These are phyloP conservation scores for Columba guinea DNA, from an alignment of 2,797 vertebrate genomes.

Conservation along the genomic window DNA sequence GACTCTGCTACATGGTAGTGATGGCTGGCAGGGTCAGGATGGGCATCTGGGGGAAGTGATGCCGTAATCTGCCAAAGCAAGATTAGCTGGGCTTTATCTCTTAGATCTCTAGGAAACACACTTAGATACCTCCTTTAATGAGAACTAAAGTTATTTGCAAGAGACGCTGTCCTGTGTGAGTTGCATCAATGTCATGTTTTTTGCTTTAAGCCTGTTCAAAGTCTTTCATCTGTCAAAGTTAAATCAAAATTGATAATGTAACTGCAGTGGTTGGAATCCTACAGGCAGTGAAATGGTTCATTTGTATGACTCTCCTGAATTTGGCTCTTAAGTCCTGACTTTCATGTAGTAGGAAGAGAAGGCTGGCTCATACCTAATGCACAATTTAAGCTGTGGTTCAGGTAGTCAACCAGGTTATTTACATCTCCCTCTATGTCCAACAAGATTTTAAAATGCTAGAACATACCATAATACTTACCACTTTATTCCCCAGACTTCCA, in stretches of 20 bases:
- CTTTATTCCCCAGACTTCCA: not conserved
- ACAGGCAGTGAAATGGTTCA: not conserved
- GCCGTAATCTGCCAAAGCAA: not conserved
- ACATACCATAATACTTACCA: not conserved
- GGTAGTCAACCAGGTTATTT: not conserved
- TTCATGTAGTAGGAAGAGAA: not conserved
- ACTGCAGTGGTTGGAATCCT: not conserved
- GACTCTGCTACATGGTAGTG: not conserved
- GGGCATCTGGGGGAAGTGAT: not conserved
- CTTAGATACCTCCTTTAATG: not conserved
- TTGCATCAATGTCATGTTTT: not conserved
- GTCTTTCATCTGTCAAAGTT: not conserved
- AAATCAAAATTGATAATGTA: not conserved
- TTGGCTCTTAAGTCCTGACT: not conserved
- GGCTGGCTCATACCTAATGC: not conserved
- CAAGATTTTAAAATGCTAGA: not conserved
- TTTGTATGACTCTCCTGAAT: not conserved
- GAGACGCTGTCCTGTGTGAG: accelerated
- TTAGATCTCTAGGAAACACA: not conserved
- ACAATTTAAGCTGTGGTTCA: not conserved
- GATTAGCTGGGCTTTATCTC: not conserved
- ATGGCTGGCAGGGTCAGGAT: not conserved
- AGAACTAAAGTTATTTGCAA: not conserved
- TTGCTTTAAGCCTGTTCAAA: not conserved
- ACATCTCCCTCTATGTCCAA: not conserved